Base-by-base conservation (phyloP, 2,797 vertebrate genomes). In the Paguma larvata region DNA sequence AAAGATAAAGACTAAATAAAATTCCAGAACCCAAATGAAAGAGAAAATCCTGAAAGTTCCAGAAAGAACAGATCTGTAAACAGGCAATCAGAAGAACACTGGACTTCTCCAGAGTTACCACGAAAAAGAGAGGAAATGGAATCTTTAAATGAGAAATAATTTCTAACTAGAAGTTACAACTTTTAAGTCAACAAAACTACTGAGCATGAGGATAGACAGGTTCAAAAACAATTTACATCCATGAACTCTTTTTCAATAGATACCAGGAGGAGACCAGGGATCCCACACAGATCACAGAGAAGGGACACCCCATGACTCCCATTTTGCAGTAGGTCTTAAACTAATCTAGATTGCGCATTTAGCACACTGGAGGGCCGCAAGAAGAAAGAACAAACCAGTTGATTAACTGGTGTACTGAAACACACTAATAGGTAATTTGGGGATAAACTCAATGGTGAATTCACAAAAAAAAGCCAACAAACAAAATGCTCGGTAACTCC, bases 381-480 rank as follows among this genome's bases (percentile, higher is more conserved):
- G 53, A 51, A 75, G 59, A 90, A 46, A 83, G 27, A 30, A 23
- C n/a, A 41, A 48, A 59, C 15, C 63, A 80, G 27, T 0, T 15
- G 79, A 90, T 19, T 12, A 21, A 72, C 30, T 11, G 83, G 83
- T 70, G 62, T 23, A 48, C 3, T 77, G 21, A 72, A 46, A 93
- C 1, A 27, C 4, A 56, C 10, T 21, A 38, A 34, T 25, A 65
- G 63, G 67, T 51, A 59, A 15, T 83, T 1, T 19, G 46, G 27
- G 21, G 62, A 9, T 27, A 32, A 78, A 38, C 48, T 94, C 63
- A 44, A 51, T 53, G 41, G 14, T 15, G 16, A 65, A 56, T 38
- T 73, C 80, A 65, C 80, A 32, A 21, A 85, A 93, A 93, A 93
- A 72, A 72, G 19, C 72, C 38, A 78, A 77, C 67, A 44, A 41